Evolutionary conservation across 1,140 invertebrate genomes (phyloP), one percentile per base, ranked within the genome.

Genomic region (Tribolium madens): DNA sequence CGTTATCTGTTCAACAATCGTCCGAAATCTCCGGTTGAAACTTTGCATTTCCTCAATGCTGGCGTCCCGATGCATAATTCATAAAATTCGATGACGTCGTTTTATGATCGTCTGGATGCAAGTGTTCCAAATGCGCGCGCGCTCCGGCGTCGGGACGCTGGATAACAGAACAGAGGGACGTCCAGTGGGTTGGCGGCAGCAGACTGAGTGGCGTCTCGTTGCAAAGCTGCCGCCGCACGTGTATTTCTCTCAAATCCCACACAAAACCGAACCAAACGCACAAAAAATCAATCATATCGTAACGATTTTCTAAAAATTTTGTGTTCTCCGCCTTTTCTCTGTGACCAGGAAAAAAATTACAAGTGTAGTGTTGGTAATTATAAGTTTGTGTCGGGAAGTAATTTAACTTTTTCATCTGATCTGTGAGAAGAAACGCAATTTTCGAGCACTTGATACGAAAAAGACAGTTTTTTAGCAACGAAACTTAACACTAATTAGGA

Each of bases 181-280:
- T 48, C 5, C 60, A 76, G 74, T 76, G 74, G 74, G n/a, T 76
- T 76, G 74, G 74, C 74, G 74, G 74, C 74, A 76, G 64, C 74
- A 76, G 74, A 76, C 74, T 21, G 60, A 48, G 74, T 76, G 74
- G 46, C 74, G 74, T 76, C 60, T n/a, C 5, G 26, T 69, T 47
- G 21, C 12, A 46, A 12, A 52, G 50, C 17, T 52, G 70, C 70
- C 46, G 70, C 70, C 70, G 70, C 70, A 72, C 70, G 70, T 72
- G 70, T 26, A 72, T 12, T 14, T 48, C 21, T 3, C 13, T 1
- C 17, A 36, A 7, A 15, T 69, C 42, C 31, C 31, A 69, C 36
- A 71, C 15, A 47, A 6, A 48, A 42, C 17, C 68, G 68, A n/a
- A 71, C 68, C 13, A 71, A n/a, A 47, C 42, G 31, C 12, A 71